Percentiles rank a stretch among this genome's conserved stretches.
phyloP scores from a whole-genome alignment of 2,888 invertebrate species.

The Harpalus rubripes region DNA sequence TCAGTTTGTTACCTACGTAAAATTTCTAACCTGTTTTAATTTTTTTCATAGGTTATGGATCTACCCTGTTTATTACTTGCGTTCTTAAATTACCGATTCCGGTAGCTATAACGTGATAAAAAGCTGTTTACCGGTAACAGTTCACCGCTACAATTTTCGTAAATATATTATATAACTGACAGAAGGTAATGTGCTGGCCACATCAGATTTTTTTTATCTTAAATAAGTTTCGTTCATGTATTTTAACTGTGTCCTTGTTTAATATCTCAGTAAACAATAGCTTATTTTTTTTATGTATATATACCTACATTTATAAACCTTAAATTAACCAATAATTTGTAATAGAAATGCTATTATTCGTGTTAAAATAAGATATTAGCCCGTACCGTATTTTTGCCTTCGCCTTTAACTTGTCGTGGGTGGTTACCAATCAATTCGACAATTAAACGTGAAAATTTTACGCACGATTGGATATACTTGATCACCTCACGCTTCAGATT shows the following conservation, averaged over 20 bases:
- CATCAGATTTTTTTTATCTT: not conserved
- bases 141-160: no score
- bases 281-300: not conserved
- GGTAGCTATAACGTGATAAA: no score
- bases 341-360: slow-evolving; percentile 19
- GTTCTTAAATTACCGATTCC: no score
- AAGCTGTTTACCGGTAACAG: no score
- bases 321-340: not conserved
- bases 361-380: slow-evolving; percentile 26
- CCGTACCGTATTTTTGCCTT: not conserved
- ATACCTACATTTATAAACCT: not conserved
- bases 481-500: slow-evolving; percentile 5
- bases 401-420: slow-evolving; percentile 25
- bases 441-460: slow-evolving; percentile 1
- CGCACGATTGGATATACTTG: slow-evolving; percentile 31
- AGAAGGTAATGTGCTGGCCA: no score
- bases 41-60: no score
- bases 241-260: not conserved
- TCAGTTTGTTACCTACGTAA: no score
- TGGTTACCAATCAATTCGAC: slow-evolving; percentile 24
- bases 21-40: no score
- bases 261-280: not conserved
- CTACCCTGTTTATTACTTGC: no score
- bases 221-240: not conserved
- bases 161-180: no score